Evolutionary conservation across 2,797 vertebrate species (phyloP), one percentile per base, ranked within the genome.

Genomic region (Malurus leucopterus): DNA sequence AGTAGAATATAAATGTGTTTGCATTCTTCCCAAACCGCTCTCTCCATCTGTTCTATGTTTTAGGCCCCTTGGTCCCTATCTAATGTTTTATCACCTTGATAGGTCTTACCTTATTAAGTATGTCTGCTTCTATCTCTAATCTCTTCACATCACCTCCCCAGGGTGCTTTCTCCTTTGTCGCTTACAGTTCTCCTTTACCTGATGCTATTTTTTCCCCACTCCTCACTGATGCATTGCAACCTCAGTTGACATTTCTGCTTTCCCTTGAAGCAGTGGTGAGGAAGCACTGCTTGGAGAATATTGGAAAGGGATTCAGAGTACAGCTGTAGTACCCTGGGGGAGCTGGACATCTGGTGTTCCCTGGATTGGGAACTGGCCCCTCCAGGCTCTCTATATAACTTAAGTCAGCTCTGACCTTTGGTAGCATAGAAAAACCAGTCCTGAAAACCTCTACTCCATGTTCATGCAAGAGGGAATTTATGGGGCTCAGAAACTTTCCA

Each of bases 1-100:
- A 88, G 57, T 44, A 58, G 73, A 68, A 46, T 75, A 63, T 64
- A 77, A 72, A 72, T 29, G 24, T 8, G 29, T 81, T 91, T 86
- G 30, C 73, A 61, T 79, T 87, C 57, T 78, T 64, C 21, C 41
- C 54, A 88, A 69, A 85, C 63, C 36, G 27, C 44, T 19, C 32
- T 59, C 27, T 89, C 67, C 40, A 83, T 67, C 77, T 79, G 29
- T 88, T 92, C 92, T 74, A 54, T 85, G 26, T 71, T 88, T 65
- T 51, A 89, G 87, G 81, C 27, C 94, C 49, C 85, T 91, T 80
- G 83, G 67, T 86, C 76, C 70, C 88, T 92, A 91, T 79, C 78
- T 91, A 79, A 79, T 84, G 43, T 91, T 92, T 92, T 84, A 86
- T 86, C 61, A 70, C 83, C 43, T 94, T 84, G 90, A 86, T 95